These are phyloP conservation scores for Callosobruchus maculatus DNA, from an alignment of 2,888 invertebrate genomes.

Conservation along the genomic window DNA sequence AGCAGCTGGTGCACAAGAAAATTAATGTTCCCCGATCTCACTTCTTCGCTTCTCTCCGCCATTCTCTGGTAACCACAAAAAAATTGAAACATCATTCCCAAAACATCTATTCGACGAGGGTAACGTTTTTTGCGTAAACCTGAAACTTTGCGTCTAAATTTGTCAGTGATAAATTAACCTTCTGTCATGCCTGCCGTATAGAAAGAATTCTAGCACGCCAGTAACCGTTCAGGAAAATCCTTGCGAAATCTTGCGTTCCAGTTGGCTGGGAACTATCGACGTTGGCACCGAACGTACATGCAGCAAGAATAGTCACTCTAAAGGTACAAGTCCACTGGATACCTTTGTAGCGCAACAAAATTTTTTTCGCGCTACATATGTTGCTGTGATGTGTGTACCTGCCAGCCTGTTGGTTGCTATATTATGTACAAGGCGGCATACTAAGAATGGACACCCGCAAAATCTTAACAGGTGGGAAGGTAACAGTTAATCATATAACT, in stretches of 20 bases:
- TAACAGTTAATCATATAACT: no score
- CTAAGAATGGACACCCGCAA: no score
- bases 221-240: background rate
- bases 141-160: background rate
- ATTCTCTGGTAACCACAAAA: background rate
- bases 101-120: background rate
- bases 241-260: background rate
- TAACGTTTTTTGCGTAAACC: background rate
- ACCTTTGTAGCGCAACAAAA: no score
- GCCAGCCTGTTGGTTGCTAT: no score
- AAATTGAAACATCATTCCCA: background rate
- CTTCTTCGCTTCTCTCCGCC: background rate
- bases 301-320: no score
- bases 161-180: background rate
- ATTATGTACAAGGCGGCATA: no score
- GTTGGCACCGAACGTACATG: no score
- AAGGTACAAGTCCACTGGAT: no score
- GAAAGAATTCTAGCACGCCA: background rate
- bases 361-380: no score
- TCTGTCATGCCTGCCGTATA: background rate
- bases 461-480: no score
- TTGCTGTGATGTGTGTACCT: no score
- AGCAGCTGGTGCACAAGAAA: background rate
- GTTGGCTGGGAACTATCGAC: background rate
- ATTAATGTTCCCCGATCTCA: background rate